phyloP scores from a whole-genome alignment of 2,888 invertebrate genomes.

The Synergus gifuensis region DNA sequence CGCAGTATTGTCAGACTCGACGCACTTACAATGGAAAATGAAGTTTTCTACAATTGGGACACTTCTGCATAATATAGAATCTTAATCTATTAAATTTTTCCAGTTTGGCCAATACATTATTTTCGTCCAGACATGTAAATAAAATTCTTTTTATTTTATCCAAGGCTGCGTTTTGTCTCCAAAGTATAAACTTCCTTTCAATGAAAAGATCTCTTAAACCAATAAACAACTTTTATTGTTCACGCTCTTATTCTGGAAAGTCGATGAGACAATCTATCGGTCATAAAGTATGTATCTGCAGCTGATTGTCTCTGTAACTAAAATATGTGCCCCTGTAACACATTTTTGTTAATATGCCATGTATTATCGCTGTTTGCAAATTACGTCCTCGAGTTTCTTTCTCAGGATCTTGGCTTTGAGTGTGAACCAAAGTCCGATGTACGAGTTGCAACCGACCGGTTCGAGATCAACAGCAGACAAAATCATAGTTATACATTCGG shows the following conservation, averaged over 20 bases:
- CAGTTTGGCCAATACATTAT: no score
- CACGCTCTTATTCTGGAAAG: background rate
- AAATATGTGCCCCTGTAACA: constrained; percentile 1
- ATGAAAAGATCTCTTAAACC: background rate
- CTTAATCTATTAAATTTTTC: background rate
- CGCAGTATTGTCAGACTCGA: background rate
- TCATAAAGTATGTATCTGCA: background rate
- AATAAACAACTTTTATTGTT: background rate
- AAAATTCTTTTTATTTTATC: no score
- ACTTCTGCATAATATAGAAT: background rate
- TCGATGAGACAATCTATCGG: background rate
- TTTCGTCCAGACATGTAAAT: no score
- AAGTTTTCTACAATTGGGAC: background rate
- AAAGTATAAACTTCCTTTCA: background rate
- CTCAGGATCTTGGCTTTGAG: background rate
- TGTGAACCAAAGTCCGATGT: constrained; percentile 33
- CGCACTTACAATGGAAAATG: background rate
- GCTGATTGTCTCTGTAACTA: background rate
- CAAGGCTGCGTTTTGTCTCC: background rate
- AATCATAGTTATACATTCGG: constrained; percentile 27
- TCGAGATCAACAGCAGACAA: constrained; percentile 47
- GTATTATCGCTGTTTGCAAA: constrained; percentile 3
- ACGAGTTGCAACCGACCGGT: constrained; percentile 48
- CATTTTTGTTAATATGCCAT: background rate
- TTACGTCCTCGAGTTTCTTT: background rate